A percentile compares a stretch with the other conserved stretches of the same genome.
Evolutionary conservation across 2,113 vertebrate genomes (phyloP).

Genomic region (Canis aureus): DNA sequence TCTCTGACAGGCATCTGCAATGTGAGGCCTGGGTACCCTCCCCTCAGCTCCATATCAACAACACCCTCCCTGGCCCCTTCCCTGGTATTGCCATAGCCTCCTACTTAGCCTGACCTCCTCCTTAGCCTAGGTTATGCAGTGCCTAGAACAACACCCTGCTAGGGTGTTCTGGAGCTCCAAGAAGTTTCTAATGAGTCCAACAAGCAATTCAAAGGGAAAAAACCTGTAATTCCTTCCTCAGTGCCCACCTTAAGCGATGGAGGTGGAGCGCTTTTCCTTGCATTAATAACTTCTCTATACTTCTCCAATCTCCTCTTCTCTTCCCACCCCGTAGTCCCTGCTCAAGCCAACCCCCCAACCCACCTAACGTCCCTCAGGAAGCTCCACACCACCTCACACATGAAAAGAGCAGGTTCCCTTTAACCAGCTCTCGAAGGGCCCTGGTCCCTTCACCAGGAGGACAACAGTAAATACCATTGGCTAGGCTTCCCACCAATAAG

Average conservation of each 20-base stretch:
- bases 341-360: background rate
- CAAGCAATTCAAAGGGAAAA: background rate
- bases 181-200: background rate
- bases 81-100: background rate
- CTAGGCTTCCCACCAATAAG: background rate
- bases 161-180: background rate
- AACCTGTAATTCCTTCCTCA: background rate
- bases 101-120: background rate
- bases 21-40: background rate
- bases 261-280: background rate
- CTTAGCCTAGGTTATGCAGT: no score
- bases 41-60: background rate
- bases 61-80: background rate
- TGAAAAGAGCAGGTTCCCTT: background rate
- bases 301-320: background rate
- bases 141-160: background rate
- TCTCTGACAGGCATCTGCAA: background rate
- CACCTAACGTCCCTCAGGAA: background rate
- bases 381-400: background rate
- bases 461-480: fast-evolving
- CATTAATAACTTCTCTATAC: background rate
- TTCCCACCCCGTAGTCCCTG: background rate
- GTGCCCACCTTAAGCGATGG: background rate
- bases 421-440: background rate
- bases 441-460: background rate